Evolutionary conservation across 2,888 invertebrate species (phyloP).

Genomic region (Zaprionus lineosus): DNA sequence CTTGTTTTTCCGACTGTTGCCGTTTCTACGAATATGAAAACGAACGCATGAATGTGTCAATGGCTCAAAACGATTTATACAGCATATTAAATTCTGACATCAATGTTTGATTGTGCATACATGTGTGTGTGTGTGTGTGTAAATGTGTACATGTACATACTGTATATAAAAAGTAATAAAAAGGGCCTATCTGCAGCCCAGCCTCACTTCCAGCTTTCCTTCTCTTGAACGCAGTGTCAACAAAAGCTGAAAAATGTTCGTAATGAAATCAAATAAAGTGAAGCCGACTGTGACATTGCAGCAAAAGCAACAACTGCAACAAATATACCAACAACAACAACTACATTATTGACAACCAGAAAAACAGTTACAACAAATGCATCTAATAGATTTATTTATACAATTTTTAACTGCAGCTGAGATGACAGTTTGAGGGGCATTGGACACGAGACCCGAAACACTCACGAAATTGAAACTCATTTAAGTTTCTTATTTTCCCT

Average conservation of each 20-base stretch:
- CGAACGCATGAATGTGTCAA: conserved; percentile 77
- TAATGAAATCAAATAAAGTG: conserved; percentile 70
- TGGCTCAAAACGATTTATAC: conserved; percentile 78
- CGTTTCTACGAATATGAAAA: conserved; percentile 47
- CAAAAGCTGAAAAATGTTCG: conserved; percentile 49
- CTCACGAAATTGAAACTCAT: conserved; percentile 68
- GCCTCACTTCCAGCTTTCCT: conserved; percentile 7
- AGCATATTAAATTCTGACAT: conserved; percentile 79
- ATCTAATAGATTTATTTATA: conserved; percentile 68
- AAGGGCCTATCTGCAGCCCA: conserved; percentile 6
- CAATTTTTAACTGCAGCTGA: conserved; percentile 56
- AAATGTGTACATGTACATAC: neutral
- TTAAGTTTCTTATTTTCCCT: conserved; percentile 52
- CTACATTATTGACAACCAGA: neutral
- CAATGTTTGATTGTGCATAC: conserved; percentile 71
- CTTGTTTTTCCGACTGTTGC: conserved; percentile 14
- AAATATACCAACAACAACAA: conserved; percentile 1
- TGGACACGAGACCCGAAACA: conserved; percentile 18
- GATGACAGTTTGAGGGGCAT: conserved; percentile 47
- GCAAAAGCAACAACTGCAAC: conserved; percentile 23
- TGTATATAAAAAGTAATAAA: conserved; percentile 44
- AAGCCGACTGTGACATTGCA: conserved; percentile 55
- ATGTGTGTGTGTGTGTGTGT: neutral
- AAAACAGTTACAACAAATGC: conserved; percentile 13
- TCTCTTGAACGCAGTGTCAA: conserved; percentile 39